Evolutionary conservation across 2,113 vertebrate genomes (phyloP).

Genomic region (Sisor rabdophorus): DNA sequence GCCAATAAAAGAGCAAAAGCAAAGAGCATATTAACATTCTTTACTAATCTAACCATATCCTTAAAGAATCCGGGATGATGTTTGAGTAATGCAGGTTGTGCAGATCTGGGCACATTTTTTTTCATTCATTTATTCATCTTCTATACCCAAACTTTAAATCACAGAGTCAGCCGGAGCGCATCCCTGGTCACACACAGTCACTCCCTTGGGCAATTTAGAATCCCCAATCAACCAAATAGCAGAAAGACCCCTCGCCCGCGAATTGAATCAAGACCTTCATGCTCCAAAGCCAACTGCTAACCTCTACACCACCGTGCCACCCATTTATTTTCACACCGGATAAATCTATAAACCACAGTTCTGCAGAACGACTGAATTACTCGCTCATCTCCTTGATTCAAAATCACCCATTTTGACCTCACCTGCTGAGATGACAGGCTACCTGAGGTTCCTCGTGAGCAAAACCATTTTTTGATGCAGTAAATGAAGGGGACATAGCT

Average conservation of each 20-base stretch:
- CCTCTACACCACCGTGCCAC: no score
- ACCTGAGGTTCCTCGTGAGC: slow-evolving; percentile 76
- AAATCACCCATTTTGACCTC: slow-evolving; percentile 64
- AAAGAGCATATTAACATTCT: neutral
- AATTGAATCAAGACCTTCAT: no score
- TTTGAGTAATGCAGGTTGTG: slow-evolving; percentile 18
- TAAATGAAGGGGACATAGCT: slow-evolving; percentile 58
- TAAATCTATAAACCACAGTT: neutral
- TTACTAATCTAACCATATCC: neutral
- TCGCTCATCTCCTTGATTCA: neutral
- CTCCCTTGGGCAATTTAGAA: no score
- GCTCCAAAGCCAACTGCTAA: no score
- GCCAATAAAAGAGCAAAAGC: slow-evolving; percentile 47
- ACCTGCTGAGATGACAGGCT: slow-evolving; percentile 81
- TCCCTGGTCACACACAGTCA: no score
- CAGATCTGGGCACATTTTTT: neutral
- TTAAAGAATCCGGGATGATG: neutral
- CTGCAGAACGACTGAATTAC: slow-evolving; percentile 13
- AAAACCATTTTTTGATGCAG: slow-evolving; percentile 70
- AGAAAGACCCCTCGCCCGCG: no score
- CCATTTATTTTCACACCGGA: no score
- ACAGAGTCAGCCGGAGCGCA: no score
- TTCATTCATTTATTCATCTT: neutral
- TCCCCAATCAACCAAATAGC: no score
- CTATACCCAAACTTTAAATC: no score